Evolutionary conservation across 2,888 invertebrate species (phyloP).

Genomic region (Drosophila meridionalis): DNA sequence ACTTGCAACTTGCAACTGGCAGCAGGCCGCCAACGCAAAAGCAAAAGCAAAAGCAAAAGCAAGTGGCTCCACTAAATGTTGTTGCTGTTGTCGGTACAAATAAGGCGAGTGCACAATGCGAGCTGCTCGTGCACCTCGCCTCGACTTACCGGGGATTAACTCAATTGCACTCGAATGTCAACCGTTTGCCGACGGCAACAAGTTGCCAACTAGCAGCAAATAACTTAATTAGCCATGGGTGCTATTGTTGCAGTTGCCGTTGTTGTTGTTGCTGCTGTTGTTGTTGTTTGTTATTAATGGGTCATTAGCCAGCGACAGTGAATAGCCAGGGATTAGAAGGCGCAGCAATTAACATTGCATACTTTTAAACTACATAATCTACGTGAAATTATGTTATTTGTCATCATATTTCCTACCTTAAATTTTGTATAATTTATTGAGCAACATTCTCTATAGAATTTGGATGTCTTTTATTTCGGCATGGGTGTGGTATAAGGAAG

Average conservation of each 20-base stretch:
- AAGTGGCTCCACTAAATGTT: slow-evolving; percentile 36
- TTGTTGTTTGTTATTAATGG: slow-evolving; percentile 37
- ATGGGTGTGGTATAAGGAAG: neutral
- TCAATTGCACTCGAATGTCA: slow-evolving; percentile 80
- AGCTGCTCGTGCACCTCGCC: slow-evolving; percentile 45
- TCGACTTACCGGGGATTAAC: slow-evolving; percentile 74
- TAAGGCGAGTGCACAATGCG: slow-evolving; percentile 76
- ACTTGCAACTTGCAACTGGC: slow-evolving; percentile 20
- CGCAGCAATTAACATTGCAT: neutral
- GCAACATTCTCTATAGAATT: neutral
- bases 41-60: slow-evolving; percentile 57
- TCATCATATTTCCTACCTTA: neutral
- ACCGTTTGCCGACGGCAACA: slow-evolving; percentile 68
- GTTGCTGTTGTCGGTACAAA: slow-evolving; percentile 78
- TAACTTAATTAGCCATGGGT: slow-evolving; percentile 75
- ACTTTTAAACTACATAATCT: neutral
- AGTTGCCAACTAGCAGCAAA: slow-evolving; percentile 69
- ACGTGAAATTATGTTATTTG: neutral
- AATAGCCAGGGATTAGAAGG: slow-evolving; percentile 5
- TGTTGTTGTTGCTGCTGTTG: slow-evolving; percentile 26
- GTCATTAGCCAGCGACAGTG: slow-evolving; percentile 38
- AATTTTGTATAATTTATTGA: neutral
- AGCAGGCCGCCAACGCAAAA: slow-evolving; percentile 69
- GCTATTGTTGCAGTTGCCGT: slow-evolving; percentile 39
- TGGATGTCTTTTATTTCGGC: neutral